Base-by-base conservation (phyloP, 1,140 invertebrate genomes). In the Eulimnadia texana region DNA sequence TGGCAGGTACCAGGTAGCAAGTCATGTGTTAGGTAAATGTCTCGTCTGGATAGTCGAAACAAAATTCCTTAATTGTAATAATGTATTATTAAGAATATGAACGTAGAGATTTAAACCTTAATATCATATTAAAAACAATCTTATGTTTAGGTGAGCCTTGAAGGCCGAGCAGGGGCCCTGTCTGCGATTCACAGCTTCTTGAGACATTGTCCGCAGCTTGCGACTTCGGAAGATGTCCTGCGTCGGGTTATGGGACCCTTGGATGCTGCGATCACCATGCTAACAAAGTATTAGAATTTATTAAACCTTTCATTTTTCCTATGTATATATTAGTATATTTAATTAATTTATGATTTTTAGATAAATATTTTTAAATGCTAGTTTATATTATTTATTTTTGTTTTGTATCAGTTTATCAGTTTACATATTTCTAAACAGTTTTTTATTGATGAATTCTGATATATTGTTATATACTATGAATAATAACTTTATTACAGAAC, bases 181-280 rank as follows among this genome's bases (percentile, higher is more conserved):
- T 93, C 92, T 16, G 88, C 91, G 0, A 90, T 98, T 82, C 85
- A 96, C 68, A 95, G 92, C 72, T 90, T 98, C 70, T 71, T 98
- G 3, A 74, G 86, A 6, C 85, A 95, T 72, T 97, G 93, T 70
- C 85, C 88, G 3, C 90, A 95, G 66, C 75, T 96, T 47, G 79
- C 94, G 3, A 92, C 84, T 23, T 64, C 68, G 60, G 93, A 96
- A 61, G 93, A 98, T 67, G 88, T 96, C 60, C 88, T 86, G 0
- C 79, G 88, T 58, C 79, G 90, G 68, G 76, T 97, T 59, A 74
- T 97, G 2, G 84, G 87, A 3, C 93, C 94, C 1, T 86, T 98
- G 60, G 93, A 97, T 75, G 90, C 90, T 67, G 93, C 93, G 28
- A 79, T 98, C 13, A 87, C 88, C 16, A 95, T 98, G 84, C 77